Percentiles rank a stretch among this genome's conserved stretches.
Evolutionary conservation across 2,888 invertebrate genomes (phyloP).

Genomic region (Resseliella maxima): DNA sequence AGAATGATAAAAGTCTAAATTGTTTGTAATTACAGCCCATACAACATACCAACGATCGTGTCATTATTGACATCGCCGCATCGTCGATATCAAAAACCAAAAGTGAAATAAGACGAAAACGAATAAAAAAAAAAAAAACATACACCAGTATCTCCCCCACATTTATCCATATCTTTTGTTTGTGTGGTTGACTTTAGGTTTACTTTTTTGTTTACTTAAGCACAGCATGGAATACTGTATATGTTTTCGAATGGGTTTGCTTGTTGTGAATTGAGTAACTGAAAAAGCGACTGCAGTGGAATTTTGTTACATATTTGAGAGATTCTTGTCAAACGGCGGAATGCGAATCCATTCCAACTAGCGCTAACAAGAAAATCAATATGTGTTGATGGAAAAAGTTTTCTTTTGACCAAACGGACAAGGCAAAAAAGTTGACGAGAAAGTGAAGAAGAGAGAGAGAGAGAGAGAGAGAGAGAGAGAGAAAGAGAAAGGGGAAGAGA

Average conservation of each 20-base stretch:
- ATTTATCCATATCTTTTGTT: slow-evolving; percentile 21
- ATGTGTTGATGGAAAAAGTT: slow-evolving; percentile 49
- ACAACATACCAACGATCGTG: background rate
- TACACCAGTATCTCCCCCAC: background rate
- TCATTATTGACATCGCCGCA: background rate
- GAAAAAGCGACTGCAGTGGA: background rate
- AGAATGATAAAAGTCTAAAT: background rate
- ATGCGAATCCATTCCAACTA: background rate
- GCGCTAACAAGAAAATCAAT: background rate
- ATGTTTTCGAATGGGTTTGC: background rate
- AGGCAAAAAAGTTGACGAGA: background rate
- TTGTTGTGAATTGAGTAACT: background rate
- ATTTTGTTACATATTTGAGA: slow-evolving; percentile 24
- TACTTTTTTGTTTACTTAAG: background rate
- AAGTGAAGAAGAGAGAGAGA: background rate
- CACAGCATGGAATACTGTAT: background rate
- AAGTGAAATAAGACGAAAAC: background rate
- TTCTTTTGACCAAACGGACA: background rate
- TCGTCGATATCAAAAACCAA: background rate
- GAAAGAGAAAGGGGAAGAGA: background rate
- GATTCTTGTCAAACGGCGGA: background rate
- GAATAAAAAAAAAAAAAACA: background rate
- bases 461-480: background rate
- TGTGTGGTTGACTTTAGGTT: slow-evolving; percentile 21
- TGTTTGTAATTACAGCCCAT: slow-evolving; percentile 26